Evolutionary conservation across 2,888 invertebrate species (phyloP).

Genomic region (Chrysotoxum bicinctum): DNA sequence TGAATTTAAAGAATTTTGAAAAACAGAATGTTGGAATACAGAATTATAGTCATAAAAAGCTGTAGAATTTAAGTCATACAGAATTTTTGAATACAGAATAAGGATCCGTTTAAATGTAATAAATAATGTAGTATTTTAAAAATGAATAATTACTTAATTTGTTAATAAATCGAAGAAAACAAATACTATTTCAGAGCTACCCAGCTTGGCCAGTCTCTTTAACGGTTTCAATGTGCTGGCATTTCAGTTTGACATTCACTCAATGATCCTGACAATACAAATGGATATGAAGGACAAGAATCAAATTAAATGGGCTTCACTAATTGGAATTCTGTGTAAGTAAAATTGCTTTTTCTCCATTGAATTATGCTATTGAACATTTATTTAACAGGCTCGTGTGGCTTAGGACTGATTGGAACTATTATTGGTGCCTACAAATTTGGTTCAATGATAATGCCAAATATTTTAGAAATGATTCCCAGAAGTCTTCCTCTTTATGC

Average conservation of each 20-base stretch:
- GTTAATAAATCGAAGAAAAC: conserved; percentile 37
- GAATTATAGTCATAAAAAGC: no score
- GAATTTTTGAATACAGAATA: no score
- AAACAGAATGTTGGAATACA: no score
- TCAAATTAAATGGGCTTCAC: conserved; percentile 88
- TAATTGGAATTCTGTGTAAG: conserved; percentile 87
- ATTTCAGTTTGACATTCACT: conserved; percentile 91
- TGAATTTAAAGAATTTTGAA: no score
- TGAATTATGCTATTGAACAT: conserved; percentile 1
- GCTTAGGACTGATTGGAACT: conserved; percentile 86
- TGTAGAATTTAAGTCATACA: no score
- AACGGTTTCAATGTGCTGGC: conserved; percentile 86
- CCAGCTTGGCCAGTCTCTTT: conserved; percentile 83
- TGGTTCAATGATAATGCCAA: conserved; percentile 85
- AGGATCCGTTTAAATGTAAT: no score
- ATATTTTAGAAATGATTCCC: conserved; percentile 87
- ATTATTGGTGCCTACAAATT: conserved; percentile 86
- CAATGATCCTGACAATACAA: conserved; percentile 93
- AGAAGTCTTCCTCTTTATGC: conserved; percentile 85
- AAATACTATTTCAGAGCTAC: conserved; percentile 78
- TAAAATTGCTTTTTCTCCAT: background rate
- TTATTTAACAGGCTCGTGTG: conserved; percentile 82
- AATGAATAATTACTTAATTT: no score
- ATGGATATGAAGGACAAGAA: conserved; percentile 93
- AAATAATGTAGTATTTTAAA: no score